Conservation (phyloP, 2,113 vertebrate species). For the Larimichthys crocea region DNA sequence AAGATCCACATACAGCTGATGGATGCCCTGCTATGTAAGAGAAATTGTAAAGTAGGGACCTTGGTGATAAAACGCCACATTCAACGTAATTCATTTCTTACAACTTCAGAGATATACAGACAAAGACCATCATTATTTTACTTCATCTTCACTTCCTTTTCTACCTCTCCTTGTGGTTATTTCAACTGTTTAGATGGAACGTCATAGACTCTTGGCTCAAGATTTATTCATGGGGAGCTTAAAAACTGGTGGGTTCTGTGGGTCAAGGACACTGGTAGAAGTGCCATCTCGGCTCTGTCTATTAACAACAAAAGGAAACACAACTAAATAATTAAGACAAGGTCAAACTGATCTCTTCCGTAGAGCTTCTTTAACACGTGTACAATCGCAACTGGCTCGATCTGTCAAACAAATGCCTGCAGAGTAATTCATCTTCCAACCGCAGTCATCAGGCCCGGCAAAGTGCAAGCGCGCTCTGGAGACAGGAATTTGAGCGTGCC, state of each 20-base stretch:
- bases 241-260: conserved; percentile 45
- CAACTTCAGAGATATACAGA: conserved; percentile 38
- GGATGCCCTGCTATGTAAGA: conserved; percentile 49
- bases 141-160: conserved; percentile 49
- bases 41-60: conserved; percentile 19
- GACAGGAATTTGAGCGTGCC: conserved; percentile 71
- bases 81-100: conserved; percentile 58
- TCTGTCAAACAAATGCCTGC: conserved; percentile 81
- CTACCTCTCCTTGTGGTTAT: conserved; percentile 54
- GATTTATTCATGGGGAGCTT: conserved; percentile 71
- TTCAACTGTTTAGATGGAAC: conserved; percentile 64
- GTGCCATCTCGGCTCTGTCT: conserved; percentile 56
- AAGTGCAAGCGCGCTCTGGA: conserved; percentile 69
- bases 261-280: conserved; percentile 61
- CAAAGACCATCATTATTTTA: conserved; percentile 66
- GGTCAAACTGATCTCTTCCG: conserved; percentile 64
- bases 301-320: conserved; percentile 62
- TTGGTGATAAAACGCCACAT: conserved; percentile 50
- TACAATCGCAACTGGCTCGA: conserved; percentile 59
- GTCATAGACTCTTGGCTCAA: conserved; percentile 52
- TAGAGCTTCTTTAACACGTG: conserved; percentile 64
- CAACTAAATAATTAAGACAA: conserved; percentile 69
- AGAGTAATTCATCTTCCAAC: conserved; percentile 73
- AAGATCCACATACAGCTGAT: conserved; percentile 49
- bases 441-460: conserved; percentile 67